Evolutionary conservation across 2,113 vertebrate species (phyloP).

Genomic region (Protomyctophum bolini): DNA sequence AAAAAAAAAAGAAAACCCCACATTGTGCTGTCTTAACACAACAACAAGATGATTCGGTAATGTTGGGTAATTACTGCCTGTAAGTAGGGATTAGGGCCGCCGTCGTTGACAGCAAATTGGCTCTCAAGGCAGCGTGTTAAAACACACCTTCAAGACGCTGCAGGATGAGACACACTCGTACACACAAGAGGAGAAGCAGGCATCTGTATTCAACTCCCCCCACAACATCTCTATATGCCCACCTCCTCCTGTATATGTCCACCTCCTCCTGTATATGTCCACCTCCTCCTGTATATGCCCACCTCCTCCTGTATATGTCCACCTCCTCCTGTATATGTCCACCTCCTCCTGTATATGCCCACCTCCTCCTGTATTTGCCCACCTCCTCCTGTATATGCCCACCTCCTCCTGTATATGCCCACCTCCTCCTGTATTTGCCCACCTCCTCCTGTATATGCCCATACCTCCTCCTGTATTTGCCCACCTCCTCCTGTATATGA

Average conservation of each 20-base stretch:
- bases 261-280: slow-evolving; percentile 11
- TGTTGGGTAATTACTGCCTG: slow-evolving; percentile 68
- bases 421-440: too few relatives aligned
- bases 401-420: too few relatives aligned
- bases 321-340: too few relatives aligned
- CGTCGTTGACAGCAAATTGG: slow-evolving; percentile 75
- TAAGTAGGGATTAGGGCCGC: slow-evolving; percentile 71
- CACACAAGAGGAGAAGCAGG: slow-evolving; percentile 33
- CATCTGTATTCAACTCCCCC: slow-evolving; percentile 24
- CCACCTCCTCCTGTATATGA: too few relatives aligned
- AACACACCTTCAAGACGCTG: slow-evolving; percentile 55
- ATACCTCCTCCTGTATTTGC: too few relatives aligned
- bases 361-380: too few relatives aligned
- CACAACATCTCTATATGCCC: slow-evolving; percentile 16
- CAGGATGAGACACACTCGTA: slow-evolving; percentile 63
- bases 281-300: not conserved
- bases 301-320: too few relatives aligned
- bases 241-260: too few relatives aligned
- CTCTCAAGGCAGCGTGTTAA: slow-evolving; percentile 56
- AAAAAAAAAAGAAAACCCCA: too few relatives aligned
- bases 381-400: too few relatives aligned
- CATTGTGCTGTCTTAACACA: slow-evolving; percentile 29
- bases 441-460: too few relatives aligned
- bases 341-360: too few relatives aligned
- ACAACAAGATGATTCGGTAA: slow-evolving; percentile 52